Evolutionary conservation across 2,797 vertebrate species (phyloP).

Genomic region (Schizopygopsis pylzovi): DNA sequence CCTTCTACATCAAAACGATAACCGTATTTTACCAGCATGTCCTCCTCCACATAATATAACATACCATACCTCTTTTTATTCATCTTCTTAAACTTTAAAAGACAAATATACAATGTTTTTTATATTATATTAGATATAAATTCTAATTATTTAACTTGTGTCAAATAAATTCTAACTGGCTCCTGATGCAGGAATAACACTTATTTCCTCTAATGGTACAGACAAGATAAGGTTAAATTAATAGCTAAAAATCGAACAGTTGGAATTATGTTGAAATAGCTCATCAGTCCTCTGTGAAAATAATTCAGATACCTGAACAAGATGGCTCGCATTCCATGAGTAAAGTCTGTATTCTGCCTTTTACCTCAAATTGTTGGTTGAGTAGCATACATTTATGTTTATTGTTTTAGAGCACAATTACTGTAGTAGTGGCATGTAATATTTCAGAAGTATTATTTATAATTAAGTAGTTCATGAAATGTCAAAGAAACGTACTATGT

Average conservation of each 20-base stretch:
- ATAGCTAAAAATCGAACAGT: background rate
- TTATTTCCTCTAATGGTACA: background rate
- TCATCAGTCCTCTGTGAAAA: slow-evolving; percentile 17
- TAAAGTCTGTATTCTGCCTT: background rate
- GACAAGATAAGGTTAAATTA: background rate
- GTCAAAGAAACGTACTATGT: background rate
- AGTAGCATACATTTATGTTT: background rate
- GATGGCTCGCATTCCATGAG: background rate
- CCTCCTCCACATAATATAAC: slow-evolving; percentile 45
- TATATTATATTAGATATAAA: background rate
- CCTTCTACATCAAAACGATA: slow-evolving; percentile 57
- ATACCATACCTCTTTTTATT: slow-evolving; percentile 26
- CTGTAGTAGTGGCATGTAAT: background rate
- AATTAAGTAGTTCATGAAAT: background rate
- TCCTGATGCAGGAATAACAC: background rate
- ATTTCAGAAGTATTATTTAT: background rate
- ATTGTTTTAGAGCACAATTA: background rate
- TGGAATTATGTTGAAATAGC: slow-evolving; percentile 17
- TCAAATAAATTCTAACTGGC: slow-evolving; percentile 2
- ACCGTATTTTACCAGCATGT: slow-evolving; percentile 56
- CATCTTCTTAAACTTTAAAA: background rate
- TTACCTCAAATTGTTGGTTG: background rate
- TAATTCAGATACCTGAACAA: background rate
- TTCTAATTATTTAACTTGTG: background rate
- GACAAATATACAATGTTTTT: background rate